Conservation (phyloP, 2,113 vertebrate species). For the Dromaius novaehollandiae region DNA sequence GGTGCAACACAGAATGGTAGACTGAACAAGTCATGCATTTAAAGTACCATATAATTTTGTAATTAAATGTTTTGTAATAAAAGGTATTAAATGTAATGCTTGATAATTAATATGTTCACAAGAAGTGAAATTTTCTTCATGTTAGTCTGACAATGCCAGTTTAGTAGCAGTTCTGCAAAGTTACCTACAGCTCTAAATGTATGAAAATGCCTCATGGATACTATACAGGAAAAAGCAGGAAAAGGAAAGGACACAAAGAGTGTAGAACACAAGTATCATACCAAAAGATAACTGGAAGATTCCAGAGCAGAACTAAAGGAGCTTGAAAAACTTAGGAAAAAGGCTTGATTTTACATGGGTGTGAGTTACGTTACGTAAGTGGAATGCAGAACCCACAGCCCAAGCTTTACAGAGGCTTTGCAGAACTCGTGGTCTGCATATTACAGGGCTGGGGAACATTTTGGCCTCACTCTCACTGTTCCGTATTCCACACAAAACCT, state of each 20-base stretch:
- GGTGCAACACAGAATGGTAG: neutral
- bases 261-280: neutral
- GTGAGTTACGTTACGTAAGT: fast-evolving
- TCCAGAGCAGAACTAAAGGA: neutral
- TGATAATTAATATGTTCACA: neutral
- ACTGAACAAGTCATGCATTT: neutral
- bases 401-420: neutral
- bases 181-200: neutral
- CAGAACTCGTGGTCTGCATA: neutral
- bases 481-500: neutral
- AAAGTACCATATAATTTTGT: neutral
- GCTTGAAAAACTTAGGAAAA: neutral
- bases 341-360: neutral
- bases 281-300: neutral
- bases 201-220: neutral
- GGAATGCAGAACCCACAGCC: neutral
- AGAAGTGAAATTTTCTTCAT: neutral
- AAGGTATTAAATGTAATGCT: neutral
- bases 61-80: neutral
- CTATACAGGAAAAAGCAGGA: neutral
- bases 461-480: neutral
- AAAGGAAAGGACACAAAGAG: neutral
- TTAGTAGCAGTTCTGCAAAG: neutral
- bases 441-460: neutral
- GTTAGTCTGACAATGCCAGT: neutral